These are phyloP conservation scores for Drosophila kanapiae DNA, from an alignment of 1,140 invertebrate genomes.

Conservation along the genomic window DNA sequence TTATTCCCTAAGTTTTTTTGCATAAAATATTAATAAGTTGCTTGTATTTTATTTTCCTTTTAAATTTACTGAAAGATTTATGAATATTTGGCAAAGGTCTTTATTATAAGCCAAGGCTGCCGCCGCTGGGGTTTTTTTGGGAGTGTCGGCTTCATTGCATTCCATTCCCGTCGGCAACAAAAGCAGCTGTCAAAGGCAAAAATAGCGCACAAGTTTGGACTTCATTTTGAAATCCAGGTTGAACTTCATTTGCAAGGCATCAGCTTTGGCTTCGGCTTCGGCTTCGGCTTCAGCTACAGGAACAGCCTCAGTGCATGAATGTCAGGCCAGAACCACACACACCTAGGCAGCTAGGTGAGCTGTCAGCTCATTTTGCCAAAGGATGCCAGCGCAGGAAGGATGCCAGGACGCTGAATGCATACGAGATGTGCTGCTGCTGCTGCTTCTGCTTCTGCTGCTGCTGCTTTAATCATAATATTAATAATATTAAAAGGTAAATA, in stretches of 20 bases:
- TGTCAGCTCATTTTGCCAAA: conserved; percentile 65
- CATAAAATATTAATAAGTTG: background rate
- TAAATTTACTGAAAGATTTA: rapidly evolving
- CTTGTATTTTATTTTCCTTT: background rate
- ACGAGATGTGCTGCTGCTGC: conserved; percentile 32
- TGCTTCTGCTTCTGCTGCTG: conserved; percentile 32
- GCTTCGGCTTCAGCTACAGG: conserved; percentile 1
- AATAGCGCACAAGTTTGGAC: conserved; percentile 70
- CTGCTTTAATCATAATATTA: conserved; percentile 76
- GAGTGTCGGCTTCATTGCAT: conserved; percentile 12
- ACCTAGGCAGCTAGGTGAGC: conserved; percentile 22
- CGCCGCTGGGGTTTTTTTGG: too few relatives aligned
- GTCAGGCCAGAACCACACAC: conserved; percentile 39
- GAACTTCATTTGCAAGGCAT: conserved; percentile 74
- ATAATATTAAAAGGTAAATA: conserved; percentile 82
- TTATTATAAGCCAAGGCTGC: conserved; percentile 10
- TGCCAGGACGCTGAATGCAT: conserved; percentile 52
- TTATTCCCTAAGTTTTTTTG: background rate
- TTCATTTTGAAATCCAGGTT: conserved; percentile 75
- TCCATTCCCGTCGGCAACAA: background rate
- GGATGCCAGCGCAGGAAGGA: conserved; percentile 28
- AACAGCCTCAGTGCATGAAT: conserved; percentile 46
- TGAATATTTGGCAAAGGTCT: background rate
- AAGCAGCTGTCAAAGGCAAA: conserved; percentile 69
- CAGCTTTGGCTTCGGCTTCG: conserved; percentile 13